Evolutionary conservation across 35 echinoderm and acorn worm species (phyloP).

Genomic region (Lytechinus pictus): DNA sequence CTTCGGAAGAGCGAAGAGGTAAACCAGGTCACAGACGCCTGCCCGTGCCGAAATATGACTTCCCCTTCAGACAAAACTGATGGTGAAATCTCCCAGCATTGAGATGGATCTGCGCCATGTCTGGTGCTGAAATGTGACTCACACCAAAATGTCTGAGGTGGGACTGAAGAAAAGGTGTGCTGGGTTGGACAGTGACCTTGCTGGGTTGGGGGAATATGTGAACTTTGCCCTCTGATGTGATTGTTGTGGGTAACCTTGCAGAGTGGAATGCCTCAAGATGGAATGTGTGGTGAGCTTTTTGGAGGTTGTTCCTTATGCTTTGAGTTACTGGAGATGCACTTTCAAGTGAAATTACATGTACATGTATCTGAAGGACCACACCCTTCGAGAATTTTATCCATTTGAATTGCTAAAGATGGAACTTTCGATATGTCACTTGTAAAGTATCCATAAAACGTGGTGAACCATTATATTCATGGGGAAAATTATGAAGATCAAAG

Average conservation of each 20-base stretch:
- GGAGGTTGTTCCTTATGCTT: neutral
- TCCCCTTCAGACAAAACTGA: neutral
- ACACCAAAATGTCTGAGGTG: neutral
- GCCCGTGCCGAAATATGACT: constrained; percentile 16
- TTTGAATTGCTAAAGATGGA: neutral
- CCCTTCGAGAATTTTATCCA: neutral
- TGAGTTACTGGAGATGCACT: neutral
- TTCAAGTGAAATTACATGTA: neutral
- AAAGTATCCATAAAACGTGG: no score
- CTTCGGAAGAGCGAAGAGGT: neutral
- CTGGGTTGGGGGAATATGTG: neutral
- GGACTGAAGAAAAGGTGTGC: neutral
- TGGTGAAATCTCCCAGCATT: neutral
- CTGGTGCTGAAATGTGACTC: constrained; percentile 16
- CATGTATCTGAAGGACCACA: neutral
- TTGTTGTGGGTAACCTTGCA: neutral
- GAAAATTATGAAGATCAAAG: no score
- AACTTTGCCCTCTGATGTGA: neutral
- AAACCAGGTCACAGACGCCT: constrained; percentile 19
- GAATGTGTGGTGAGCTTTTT: neutral
- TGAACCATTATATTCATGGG: no score
- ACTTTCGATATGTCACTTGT: neutral
- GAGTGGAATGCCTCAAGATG: neutral
- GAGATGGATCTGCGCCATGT: neutral
- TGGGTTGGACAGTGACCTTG: neutral